Conservation (phyloP, 2,113 vertebrate species). For the Osmerus eperlanus region DNA sequence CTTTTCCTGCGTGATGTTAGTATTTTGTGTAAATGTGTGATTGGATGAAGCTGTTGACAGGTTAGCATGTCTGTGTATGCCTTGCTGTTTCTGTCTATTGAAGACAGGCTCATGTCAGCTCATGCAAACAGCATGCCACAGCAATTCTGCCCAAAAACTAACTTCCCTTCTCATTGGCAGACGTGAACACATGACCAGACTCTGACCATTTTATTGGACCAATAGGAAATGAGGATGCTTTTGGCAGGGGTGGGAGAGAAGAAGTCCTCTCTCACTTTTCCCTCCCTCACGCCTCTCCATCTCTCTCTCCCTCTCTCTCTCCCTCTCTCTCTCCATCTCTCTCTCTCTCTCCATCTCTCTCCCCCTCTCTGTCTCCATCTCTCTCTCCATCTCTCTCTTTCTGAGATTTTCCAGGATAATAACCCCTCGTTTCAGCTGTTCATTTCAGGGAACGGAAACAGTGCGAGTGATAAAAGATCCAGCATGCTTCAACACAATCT, state of each 20-base stretch:
- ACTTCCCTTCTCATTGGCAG: conserved; percentile 53
- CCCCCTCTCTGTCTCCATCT: too few relatives aligned
- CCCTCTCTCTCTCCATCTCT: conserved; percentile 25
- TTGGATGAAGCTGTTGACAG: too few relatives aligned
- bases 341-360: background rate
- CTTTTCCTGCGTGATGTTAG: too few relatives aligned
- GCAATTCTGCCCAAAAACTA: conserved; percentile 29
- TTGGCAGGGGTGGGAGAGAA: conserved; percentile 32
- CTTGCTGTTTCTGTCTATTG: too few relatives aligned
- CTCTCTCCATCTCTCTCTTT: background rate
- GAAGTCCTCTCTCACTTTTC: conserved; percentile 14
- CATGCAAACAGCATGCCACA: conserved; percentile 47
- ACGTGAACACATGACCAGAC: conserved; percentile 59
- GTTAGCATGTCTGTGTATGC: too few relatives aligned
- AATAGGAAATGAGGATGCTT: conserved; percentile 55
- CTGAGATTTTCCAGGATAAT: background rate
- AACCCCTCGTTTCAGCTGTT: too few relatives aligned
- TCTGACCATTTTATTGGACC: conserved; percentile 67
- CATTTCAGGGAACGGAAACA: too few relatives aligned
- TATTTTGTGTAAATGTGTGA: too few relatives aligned
- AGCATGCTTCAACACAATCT: too few relatives aligned
- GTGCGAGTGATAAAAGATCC: too few relatives aligned
- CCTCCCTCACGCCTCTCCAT: background rate
- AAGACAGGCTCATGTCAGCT: conserved; percentile 31
- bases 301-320: background rate